These are phyloP conservation scores for Drosophila ironensis DNA, from an alignment of 1,140 invertebrate species.

Conservation along the genomic window DNA sequence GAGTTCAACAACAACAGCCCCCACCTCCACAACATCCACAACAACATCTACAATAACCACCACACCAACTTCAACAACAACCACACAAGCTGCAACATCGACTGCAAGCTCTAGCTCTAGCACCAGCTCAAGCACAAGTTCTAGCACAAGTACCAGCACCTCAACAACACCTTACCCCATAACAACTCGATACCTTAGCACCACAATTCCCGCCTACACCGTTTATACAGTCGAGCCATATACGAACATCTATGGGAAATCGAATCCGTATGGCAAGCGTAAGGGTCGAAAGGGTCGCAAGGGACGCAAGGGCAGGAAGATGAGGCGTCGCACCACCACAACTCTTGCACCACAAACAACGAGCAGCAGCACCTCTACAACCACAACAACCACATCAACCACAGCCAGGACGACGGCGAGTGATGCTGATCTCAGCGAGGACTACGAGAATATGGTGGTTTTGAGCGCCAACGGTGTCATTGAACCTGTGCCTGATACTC, in stretches of 20 bases:
- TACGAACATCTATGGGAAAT: conserved; percentile 28
- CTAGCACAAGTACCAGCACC: background rate
- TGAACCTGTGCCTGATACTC: conserved; percentile 46
- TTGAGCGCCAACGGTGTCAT: conserved; percentile 18
- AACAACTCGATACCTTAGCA: conserved; percentile 1
- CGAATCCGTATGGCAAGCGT: conserved; percentile 1
- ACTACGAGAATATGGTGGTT: conserved; percentile 21
- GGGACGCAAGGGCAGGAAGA: conserved; percentile 28
- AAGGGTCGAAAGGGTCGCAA: conserved; percentile 44
- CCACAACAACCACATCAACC: conserved; percentile 21
- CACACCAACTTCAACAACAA: conserved; percentile 4
- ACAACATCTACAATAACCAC: background rate
- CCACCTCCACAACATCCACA: conserved; percentile 4
- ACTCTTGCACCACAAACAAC: conserved; percentile 3
- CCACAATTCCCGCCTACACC: conserved; percentile 7
- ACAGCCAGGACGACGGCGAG: background rate
- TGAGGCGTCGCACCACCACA: conserved; percentile 45
- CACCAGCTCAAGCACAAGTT: background rate
- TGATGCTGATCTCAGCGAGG: conserved; percentile 16
- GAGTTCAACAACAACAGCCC: background rate
- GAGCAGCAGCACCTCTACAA: conserved; percentile 12
- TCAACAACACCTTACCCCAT: background rate
- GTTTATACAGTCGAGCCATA: conserved; percentile 39
- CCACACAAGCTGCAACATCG: background rate
- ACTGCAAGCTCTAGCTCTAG: background rate